Evolutionary conservation across 2,113 vertebrate genomes (phyloP).

Genomic region (Cynoglossus semilaevis): DNA sequence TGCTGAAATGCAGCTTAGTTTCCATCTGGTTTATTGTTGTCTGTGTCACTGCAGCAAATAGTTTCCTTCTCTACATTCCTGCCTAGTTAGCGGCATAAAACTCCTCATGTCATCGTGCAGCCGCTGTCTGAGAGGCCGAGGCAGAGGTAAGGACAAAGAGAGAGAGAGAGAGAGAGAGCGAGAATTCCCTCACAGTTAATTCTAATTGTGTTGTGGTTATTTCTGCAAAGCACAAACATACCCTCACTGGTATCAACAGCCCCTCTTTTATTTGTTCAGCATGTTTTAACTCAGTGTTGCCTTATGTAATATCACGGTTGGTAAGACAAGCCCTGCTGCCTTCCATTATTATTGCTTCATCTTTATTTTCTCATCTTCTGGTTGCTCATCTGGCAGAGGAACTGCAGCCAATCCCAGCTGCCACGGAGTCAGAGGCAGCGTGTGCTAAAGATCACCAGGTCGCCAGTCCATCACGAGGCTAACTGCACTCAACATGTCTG

Average conservation of each 20-base stretch:
- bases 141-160: neutral
- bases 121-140: slow-evolving; percentile 9
- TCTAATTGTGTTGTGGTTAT: slow-evolving; percentile 2
- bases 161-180: too few relatives aligned
- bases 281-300: neutral
- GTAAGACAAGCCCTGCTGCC: neutral
- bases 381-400: too few relatives aligned
- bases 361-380: too few relatives aligned
- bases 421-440: too few relatives aligned
- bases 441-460: too few relatives aligned
- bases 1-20: slow-evolving; percentile 15
- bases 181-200: neutral
- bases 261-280: neutral
- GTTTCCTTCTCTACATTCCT: slow-evolving; percentile 35
- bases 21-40: slow-evolving; percentile 24
- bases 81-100: slow-evolving; percentile 19
- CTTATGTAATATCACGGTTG: neutral
- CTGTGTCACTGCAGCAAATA: slow-evolving; percentile 19
- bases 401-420: too few relatives aligned
- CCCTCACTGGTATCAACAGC: neutral
- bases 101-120: slow-evolving; percentile 13
- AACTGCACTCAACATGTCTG: too few relatives aligned
- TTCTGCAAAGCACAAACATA: neutral
- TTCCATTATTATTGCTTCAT: neutral
- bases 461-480: too few relatives aligned